Percentiles rank a stretch among this genome's conserved stretches.
Conservation (phyloP, 2,113 vertebrate genomes). For the Oncorhynchus masou region DNA sequence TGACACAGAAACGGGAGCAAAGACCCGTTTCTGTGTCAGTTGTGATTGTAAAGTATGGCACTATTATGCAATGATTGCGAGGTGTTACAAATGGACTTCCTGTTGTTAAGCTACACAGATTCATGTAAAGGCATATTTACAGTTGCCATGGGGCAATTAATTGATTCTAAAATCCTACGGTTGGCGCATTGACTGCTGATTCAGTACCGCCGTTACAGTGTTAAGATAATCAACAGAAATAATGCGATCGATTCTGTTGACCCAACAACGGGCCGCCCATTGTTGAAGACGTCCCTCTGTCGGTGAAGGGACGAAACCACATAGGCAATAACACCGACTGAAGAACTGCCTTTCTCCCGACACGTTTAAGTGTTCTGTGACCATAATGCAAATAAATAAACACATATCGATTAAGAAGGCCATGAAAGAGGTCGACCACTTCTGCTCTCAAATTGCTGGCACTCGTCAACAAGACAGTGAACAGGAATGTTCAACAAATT, state of each 20-base stretch:
- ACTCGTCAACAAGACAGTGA: constrained; percentile 23
- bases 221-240: not conserved
- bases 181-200: not conserved
- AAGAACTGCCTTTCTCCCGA: not conserved
- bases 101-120: not conserved
- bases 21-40: too few relatives aligned
- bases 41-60: not conserved
- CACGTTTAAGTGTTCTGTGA: not conserved
- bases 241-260: constrained; percentile 8
- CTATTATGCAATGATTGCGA: not conserved
- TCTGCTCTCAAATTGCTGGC: not conserved
- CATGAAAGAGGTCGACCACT: constrained; percentile 4
- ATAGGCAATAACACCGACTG: not conserved
- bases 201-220: not conserved
- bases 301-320: constrained; percentile 27
- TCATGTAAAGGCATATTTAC: not conserved
- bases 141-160: not conserved
- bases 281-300: constrained; percentile 46
- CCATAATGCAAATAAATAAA: not conserved
- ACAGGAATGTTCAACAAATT: constrained; percentile 13
- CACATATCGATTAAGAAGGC: not conserved
- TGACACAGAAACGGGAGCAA: not conserved
- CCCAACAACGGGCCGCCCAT: constrained; percentile 12
- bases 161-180: not conserved
- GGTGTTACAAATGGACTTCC: not conserved